Conservation (phyloP, 2,797 vertebrate species). For the Odontamblyopus lacepedii region DNA sequence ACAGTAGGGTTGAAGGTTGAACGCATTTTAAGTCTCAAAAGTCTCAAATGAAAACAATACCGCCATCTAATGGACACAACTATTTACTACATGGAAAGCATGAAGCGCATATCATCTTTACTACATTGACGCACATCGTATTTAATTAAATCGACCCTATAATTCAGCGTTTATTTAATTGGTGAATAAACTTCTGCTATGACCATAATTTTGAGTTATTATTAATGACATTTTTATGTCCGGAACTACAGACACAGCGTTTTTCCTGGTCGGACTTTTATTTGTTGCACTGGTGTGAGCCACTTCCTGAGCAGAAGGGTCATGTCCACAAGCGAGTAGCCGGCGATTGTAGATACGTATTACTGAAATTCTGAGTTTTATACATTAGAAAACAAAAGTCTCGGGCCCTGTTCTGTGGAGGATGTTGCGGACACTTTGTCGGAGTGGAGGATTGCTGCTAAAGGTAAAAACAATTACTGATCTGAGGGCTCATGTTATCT, state of each 20-base stretch:
- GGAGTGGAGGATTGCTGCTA: conserved; percentile 65
- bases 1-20: too few species aligned
- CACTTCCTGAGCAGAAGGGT: conserved; percentile 55
- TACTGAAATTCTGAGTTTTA: not conserved
- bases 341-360: not conserved
- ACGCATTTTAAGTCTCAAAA: not conserved
- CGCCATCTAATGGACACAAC: not conserved
- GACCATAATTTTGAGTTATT: not conserved
- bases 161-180: not conserved
- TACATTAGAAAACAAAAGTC: not conserved
- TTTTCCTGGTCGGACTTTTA: conserved; percentile 16
- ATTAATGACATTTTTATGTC: not conserved
- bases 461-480: conserved; percentile 49
- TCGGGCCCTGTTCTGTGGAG: fast-evolving
- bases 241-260: conserved; percentile 26
- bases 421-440: conserved; percentile 73
- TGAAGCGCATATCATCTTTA: not conserved
- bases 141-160: not conserved
- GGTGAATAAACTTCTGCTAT: not conserved
- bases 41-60: not conserved
- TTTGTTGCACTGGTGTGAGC: conserved; percentile 55
- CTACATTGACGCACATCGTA: not conserved
- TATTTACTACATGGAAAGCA: not conserved
- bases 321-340: conserved; percentile 32
- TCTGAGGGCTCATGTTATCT: conserved; percentile 8